phyloP scores from a whole-genome alignment of 2,113 vertebrate species.

The Microtus oregoni region DNA sequence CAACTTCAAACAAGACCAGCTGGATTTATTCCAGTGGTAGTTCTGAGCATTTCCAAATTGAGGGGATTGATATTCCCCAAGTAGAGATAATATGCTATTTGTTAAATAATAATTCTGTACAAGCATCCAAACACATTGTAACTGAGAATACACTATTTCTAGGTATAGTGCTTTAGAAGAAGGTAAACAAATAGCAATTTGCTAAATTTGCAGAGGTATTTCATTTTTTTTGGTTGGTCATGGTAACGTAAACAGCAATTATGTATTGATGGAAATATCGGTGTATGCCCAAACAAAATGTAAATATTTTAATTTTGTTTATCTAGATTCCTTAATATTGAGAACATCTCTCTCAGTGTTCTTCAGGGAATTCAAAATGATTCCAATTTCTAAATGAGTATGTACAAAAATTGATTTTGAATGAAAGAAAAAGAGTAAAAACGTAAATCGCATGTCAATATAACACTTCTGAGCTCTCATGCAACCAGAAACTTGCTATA shows the following conservation, averaged over 20 bases:
- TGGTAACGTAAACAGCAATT: constrained; percentile 31
- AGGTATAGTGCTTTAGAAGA: constrained; percentile 58
- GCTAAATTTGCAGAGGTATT: constrained; percentile 48
- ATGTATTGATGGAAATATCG: constrained; percentile 46
- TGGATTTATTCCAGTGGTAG: constrained; percentile 46
- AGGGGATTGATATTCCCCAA: constrained; percentile 51
- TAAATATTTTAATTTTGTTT: constrained; percentile 68
- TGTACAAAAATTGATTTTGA: constrained; percentile 57
- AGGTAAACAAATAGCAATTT: constrained; percentile 33
- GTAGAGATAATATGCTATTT: constrained; percentile 48
- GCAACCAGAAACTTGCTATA: constrained; percentile 56
- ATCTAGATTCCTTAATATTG: constrained; percentile 69
- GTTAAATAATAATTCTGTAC: constrained; percentile 40
- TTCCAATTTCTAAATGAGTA: constrained; percentile 61
- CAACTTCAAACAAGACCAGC: constrained; percentile 58
- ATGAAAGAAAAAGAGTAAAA: constrained; percentile 42
- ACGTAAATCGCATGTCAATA: constrained; percentile 25
- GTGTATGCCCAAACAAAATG: constrained; percentile 54
- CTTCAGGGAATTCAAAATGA: constrained; percentile 62
- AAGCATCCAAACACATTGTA: constrained; percentile 32
- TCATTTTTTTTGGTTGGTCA: constrained; percentile 48
- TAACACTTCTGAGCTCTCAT: constrained; percentile 58
- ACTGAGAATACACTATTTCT: constrained; percentile 47
- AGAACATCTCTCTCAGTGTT: constrained; percentile 33
- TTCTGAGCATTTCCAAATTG: constrained; percentile 56